Evolutionary conservation across 2,888 invertebrate genomes (phyloP), one percentile per base, ranked within the genome.

Genomic region (Lepidocyrtoides sp.): DNA sequence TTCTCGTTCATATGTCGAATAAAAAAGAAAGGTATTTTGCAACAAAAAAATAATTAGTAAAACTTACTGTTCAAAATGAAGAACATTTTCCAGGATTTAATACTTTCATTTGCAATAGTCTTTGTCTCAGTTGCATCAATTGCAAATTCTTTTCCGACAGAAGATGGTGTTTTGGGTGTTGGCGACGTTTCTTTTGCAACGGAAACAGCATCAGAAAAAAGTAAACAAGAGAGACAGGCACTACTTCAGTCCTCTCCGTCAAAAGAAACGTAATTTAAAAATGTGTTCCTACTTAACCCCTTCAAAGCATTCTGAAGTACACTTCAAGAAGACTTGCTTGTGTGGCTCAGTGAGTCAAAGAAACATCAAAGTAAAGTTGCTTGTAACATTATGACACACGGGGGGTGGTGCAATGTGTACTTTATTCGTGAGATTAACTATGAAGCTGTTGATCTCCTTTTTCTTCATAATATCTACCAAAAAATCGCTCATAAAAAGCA

Each of bases 211-310:
- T 5, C 26, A 5, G 89, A 83, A 12, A 89, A 63, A 20, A 36
- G 17, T 57, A 89, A 89, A 72, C 89, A 83, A 36, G 63, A 89
- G 12, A 20, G 89, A n/a, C 89, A 89, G 48, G 82, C 89, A 17
- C 12, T 82, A 29, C 66, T 54, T 5, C 87, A 77, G 29, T 63
- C 87, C 17, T 81, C 88, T 10, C 89, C 72, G 57, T 69, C 89
- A n/a, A 89, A 89, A 83, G 89, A 89, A 63, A 83, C 89, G 89
- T 89, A 77, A 89, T 48, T 75, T 72, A 44, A 26, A n/a, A 83
- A 44, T n/a, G n/a, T n/a, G 1, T 63, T 48, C 51, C 14, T 54
- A 2, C 36, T 41, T 23, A 36, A 32, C 14, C 36, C 17, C 69
- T n/a, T 14, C 8, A 72, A 79, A 29, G 48, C 0, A 26, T 48